A percentile compares a stretch with the other conserved stretches of the same genome.
Evolutionary conservation across 2,113 vertebrate genomes (phyloP).

Genomic region (Mungos mungo): DNA sequence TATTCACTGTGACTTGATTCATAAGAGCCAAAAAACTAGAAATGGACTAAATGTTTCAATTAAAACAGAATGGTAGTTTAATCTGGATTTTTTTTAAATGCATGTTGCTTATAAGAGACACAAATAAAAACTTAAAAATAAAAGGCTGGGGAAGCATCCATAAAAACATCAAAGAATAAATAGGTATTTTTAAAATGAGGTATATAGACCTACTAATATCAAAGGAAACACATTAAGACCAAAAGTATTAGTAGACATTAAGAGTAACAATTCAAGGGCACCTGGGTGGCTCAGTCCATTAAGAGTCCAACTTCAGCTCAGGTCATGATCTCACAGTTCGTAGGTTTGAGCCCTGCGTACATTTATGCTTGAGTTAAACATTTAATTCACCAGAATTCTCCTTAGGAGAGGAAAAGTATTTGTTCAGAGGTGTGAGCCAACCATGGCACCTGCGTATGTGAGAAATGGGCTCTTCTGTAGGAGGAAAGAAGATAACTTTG

Average conservation of each 20-base stretch:
- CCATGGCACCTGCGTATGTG: background rate
- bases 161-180: background rate
- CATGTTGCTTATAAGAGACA: background rate
- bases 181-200: background rate
- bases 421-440: background rate
- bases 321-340: too few species aligned
- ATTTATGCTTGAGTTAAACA: background rate
- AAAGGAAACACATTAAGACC: background rate
- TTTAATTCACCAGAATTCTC: background rate
- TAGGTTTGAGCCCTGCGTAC: too few species aligned
- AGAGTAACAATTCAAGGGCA: background rate
- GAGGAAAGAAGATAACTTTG: background rate
- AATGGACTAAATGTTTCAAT: background rate
- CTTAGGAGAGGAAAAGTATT: background rate
- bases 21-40: background rate
- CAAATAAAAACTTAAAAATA: slow-evolving; percentile 6
- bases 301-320: too few species aligned
- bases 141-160: background rate
- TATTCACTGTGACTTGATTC: background rate
- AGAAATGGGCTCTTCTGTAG: background rate
- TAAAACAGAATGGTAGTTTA: slow-evolving; percentile 20
- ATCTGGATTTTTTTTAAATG: background rate
- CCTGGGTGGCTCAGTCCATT: too few species aligned
- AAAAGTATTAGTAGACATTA: background rate
- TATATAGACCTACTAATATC: background rate